These are phyloP conservation scores for Takifugu flavidus DNA, from an alignment of 2,113 vertebrate genomes.

Conservation along the genomic window DNA sequence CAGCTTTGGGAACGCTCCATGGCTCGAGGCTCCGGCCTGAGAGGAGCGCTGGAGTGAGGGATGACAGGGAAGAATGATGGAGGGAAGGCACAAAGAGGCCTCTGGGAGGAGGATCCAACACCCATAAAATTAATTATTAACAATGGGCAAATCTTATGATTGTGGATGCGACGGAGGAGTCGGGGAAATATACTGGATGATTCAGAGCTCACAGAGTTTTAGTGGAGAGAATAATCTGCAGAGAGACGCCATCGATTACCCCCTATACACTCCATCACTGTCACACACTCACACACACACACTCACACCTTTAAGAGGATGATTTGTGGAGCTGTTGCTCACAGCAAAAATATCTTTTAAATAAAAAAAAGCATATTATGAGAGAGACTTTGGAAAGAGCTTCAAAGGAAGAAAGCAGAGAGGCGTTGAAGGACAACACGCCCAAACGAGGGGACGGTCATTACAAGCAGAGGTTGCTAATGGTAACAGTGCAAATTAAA, in stretches of 20 bases:
- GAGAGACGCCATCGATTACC: slow-evolving; percentile 27
- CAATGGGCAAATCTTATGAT: slow-evolving; percentile 59
- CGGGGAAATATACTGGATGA: slow-evolving; percentile 59
- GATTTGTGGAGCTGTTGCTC: slow-evolving; percentile 34
- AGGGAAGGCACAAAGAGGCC: slow-evolving; percentile 45
- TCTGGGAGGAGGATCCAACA: slow-evolving; percentile 52
- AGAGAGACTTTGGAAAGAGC: slow-evolving; percentile 51
- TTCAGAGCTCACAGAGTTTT: slow-evolving; percentile 33
- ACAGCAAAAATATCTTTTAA: slow-evolving; percentile 22
- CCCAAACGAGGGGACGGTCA: slow-evolving; percentile 8
- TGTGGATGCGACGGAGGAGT: slow-evolving; percentile 57
- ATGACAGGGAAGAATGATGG: slow-evolving; percentile 53
- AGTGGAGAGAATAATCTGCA: slow-evolving; percentile 28
- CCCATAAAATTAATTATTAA: slow-evolving; percentile 70
- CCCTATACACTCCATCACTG: slow-evolving; percentile 32
- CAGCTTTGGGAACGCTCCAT: slow-evolving; percentile 34
- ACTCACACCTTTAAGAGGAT: background rate
- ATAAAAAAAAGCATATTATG: slow-evolving; percentile 41
- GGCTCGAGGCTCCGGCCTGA: slow-evolving; percentile 37
- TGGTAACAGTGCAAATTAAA: slow-evolving; percentile 30
- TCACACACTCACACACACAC: background rate
- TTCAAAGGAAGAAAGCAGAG: slow-evolving; percentile 49
- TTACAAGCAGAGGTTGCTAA: slow-evolving; percentile 31
- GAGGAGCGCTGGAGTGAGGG: slow-evolving; percentile 31
- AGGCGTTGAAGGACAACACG: slow-evolving; percentile 38